Conservation (phyloP, 2,797 vertebrate genomes). For the Cuculus canorus region DNA sequence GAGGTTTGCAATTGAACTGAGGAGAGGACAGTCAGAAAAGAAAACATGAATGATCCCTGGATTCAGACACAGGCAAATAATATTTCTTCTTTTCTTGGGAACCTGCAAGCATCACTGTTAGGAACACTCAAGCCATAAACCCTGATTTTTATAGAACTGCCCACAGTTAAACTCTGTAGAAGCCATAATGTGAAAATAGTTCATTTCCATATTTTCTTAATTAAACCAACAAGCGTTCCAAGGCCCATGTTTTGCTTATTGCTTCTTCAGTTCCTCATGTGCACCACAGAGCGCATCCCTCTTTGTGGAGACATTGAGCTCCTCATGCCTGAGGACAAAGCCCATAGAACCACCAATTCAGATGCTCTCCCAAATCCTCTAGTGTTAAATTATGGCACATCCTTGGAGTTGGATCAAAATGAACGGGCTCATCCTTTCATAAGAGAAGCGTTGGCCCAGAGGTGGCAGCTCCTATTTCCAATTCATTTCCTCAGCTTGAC, state of each 20-base stretch:
- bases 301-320: neutral
- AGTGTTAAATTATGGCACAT: fast-evolving
- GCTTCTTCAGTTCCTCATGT: neutral
- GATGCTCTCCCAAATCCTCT: neutral
- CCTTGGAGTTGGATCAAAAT: neutral
- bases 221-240: fast-evolving
- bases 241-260: neutral
- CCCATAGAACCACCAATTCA: neutral
- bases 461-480: neutral
- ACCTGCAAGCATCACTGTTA: neutral
- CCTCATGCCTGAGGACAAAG: neutral
- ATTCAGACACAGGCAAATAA: neutral
- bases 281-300: neutral
- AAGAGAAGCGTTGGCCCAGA: neutral
- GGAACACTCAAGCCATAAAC: neutral
- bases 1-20: neutral
- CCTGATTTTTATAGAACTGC: neutral
- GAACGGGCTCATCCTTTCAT: fast-evolving
- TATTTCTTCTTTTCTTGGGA: neutral
- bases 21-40: neutral
- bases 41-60: neutral
- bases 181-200: fast-evolving
- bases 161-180: neutral
- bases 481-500: neutral
- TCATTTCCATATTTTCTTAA: neutral